phyloP scores from a whole-genome alignment of 2,113 vertebrate species.

The Microcebus jonahi region DNA sequence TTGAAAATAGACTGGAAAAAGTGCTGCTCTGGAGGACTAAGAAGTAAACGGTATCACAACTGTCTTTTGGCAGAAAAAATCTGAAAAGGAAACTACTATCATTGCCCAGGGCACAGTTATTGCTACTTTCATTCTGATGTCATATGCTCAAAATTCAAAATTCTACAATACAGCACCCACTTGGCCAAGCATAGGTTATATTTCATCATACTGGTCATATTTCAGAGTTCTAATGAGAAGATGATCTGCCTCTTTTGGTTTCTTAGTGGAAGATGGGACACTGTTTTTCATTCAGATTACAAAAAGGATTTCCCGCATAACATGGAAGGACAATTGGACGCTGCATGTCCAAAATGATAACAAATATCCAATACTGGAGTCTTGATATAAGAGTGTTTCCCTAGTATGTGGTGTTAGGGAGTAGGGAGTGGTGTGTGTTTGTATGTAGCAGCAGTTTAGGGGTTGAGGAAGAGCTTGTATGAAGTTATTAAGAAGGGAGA shows the following conservation, averaged over 20 bases:
- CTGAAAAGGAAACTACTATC: neutral
- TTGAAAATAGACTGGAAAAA: neutral
- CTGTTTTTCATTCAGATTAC: neutral
- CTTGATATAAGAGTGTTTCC: neutral
- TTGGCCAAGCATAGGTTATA: neutral
- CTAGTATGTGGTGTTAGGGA: neutral
- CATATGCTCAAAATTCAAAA: neutral
- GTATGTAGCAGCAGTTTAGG: neutral
- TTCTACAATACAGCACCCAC: neutral
- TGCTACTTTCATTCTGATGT: neutral
- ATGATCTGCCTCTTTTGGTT: neutral
- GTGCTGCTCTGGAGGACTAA: neutral
- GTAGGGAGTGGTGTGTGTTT: neutral
- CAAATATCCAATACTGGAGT: neutral
- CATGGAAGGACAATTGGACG: neutral
- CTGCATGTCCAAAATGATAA: neutral
- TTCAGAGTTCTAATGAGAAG: neutral
- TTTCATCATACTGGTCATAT: neutral
- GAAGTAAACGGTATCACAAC: neutral
- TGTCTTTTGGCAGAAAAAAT: neutral
- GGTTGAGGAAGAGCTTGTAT: neutral
- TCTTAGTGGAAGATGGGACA: neutral
- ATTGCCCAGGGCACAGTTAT: neutral
- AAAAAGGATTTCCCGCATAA: neutral
- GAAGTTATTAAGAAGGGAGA: neutral